Percentiles rank a stretch among this genome's conserved stretches.
These are phyloP conservation scores for Karalla daura DNA, from an alignment of 2,797 vertebrate species.

Conservation along the genomic window DNA sequence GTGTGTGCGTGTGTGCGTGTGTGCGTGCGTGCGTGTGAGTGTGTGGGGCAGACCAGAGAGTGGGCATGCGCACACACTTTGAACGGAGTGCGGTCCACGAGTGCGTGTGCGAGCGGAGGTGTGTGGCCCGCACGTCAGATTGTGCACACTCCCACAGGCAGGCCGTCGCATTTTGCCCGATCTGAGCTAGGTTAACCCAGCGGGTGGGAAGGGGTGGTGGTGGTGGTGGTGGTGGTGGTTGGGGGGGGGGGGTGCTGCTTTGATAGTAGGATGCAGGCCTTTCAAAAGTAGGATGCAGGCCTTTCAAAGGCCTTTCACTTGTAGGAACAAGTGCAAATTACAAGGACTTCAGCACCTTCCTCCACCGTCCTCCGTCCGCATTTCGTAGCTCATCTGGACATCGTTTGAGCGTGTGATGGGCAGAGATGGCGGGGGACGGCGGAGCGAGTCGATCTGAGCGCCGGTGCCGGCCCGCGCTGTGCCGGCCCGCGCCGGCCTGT, in stretches of 20 bases:
- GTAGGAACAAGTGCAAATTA: background rate
- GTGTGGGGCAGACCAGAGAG: too few species aligned
- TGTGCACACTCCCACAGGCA: conserved; percentile 49
- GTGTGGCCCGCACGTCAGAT: conserved; percentile 41
- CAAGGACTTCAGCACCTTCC: too few species aligned
- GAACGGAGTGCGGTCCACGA: too few species aligned
- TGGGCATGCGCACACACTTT: conserved; percentile 19
- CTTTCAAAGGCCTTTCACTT: too few species aligned
- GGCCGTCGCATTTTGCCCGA: conserved; percentile 51
- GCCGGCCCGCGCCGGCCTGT: conserved; percentile 51
- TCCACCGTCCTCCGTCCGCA: too few species aligned
- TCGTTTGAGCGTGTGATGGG: too few species aligned
- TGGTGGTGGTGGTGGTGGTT: too few species aligned
- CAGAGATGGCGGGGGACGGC: conserved; percentile 19
- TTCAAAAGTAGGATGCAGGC: background rate
- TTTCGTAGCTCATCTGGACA: too few species aligned
- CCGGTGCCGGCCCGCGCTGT: conserved; percentile 35
- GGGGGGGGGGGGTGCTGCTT: conserved; percentile 5
- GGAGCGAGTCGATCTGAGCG: conserved; percentile 26
- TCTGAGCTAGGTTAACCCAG: conserved; percentile 31
- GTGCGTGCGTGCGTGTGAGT: conserved; percentile 17
- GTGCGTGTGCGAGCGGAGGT: conserved; percentile 26
- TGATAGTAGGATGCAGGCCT: conserved; percentile 4
- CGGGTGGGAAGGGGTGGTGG: too few species aligned
- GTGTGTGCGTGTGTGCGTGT: conserved; percentile 13